Base-by-base conservation (phyloP, 2,888 invertebrate species). In the Hypolimnas misippus region DNA sequence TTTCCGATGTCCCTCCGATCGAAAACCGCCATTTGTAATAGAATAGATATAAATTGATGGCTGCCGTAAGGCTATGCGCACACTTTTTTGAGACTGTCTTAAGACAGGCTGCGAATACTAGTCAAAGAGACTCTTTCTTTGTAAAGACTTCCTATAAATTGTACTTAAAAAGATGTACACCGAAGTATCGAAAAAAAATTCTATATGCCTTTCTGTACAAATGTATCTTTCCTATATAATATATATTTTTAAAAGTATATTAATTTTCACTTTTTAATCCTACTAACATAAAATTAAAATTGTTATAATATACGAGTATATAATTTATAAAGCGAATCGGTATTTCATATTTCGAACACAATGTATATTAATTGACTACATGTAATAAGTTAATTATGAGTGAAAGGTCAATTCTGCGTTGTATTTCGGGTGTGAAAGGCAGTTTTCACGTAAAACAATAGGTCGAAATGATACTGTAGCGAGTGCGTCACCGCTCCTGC, bases 31-130 rank as follows among this genome's bases (percentile, higher is more conserved):
- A 89, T 90, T 89, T 89, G 86, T 86, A 81, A 82, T 81, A 79
- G 81, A 82, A 82, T 81, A 81, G 85, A 85, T 85, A 85, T 84
- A 87, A 85, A 88, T 89, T 84, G 87, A 83, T 77, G 81, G 83
- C 82, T 83, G 86, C 83, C 83, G 73, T 82, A 81, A 86, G 52
- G 62, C 56, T 56, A 38, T 40, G 61, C 56, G 40, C 56, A 59
- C 61, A 63, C 58, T 55, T 46, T 38, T 38, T 38, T 21, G 29
- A 62, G 49, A 55, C 35, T 35, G 3, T 56, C 57, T 66, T n/a
- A 50, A 42, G 57, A 35, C 31, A 17, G 46, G 35, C 49, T 40
- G 40, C 29, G 33, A 38, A 49, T 25, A 7, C 6, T n/a, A 21
- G 17, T n/a, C n/a, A n/a, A n/a, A n/a, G n/a, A n/a, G n/a, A n/a